Evolutionary conservation across 2,113 vertebrate genomes (phyloP), one percentile per base, ranked within the genome.

Genomic region (Hyaena hyaena): DNA sequence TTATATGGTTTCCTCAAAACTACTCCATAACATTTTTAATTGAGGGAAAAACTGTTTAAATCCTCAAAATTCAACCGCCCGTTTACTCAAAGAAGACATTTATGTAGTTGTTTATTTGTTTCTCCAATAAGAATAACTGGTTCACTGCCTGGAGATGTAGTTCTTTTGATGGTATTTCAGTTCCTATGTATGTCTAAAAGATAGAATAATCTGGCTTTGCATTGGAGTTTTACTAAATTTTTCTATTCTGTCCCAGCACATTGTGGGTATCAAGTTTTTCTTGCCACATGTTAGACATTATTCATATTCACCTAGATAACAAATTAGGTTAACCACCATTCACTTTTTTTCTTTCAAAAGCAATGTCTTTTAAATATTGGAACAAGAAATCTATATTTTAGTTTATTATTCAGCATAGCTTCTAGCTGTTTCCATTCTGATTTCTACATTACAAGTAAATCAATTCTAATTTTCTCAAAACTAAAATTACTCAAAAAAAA

Each of bases 391-490:
- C 86, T 71, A 86, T 94, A 97, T 82, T 95, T 97, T 65, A 97
- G 65, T 94, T 97, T 94, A 82, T 92, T 96, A 96, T 97, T 97
- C 93, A 95, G 73, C 48, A 83, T 93, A 63, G 63, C 48, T 90
- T 93, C 86, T 74, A 91, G 58, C 86, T 85, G 68, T 87, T 97
- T 96, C 91, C 65, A 91, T 93, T 93, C 91, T 93, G 39, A 96
- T 93, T 96, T 95, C 84, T 94, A 85, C 61, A 95, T 92, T 97
- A 94, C 76, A 94, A 95, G 76, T 95, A 93, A 97, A 97, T 98
- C 97, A 97, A 97, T 98, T 97, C 53, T 91, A 97, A 98, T 98
- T 96, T 97, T 98, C 97, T 96, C 85, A 91, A 97, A 95, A 94
- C 61, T 90, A 95, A 94, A 97, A 97, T 95, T 95, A 92, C 85